A percentile compares a stretch with the other conserved stretches of the same genome.
These are phyloP conservation scores for Urosaurus nigricauda DNA, from an alignment of 2,797 vertebrate species.

Conservation along the genomic window DNA sequence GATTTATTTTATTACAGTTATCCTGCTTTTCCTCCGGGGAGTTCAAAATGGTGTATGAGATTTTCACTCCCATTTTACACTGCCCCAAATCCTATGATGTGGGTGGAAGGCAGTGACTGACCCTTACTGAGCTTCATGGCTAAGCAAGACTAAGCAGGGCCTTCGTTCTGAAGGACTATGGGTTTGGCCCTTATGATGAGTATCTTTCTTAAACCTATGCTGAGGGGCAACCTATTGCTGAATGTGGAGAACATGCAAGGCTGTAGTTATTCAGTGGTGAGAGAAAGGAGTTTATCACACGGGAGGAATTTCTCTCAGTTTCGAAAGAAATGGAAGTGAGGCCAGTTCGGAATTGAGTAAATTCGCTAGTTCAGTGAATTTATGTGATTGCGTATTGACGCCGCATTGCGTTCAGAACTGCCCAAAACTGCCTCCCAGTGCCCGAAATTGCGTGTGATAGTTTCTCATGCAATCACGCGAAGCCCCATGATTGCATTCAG, in stretches of 20 bases:
- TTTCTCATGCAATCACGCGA: too few relatives aligned
- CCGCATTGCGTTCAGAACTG: too few relatives aligned
- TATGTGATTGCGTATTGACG: too few relatives aligned
- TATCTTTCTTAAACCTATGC: too few relatives aligned
- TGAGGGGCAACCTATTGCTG: not conserved
- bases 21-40: not conserved
- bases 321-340: too few relatives aligned
- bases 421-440: too few relatives aligned
- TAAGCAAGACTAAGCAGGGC: not conserved
- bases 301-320: too few relatives aligned
- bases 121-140: not conserved
- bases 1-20: not conserved
- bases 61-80: not conserved
- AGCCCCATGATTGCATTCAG: too few relatives aligned
- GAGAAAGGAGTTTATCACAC: too few relatives aligned
- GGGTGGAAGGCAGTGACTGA: not conserved
- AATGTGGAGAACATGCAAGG: not conserved
- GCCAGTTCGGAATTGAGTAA: too few relatives aligned
- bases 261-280: not conserved
- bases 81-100: not conserved
- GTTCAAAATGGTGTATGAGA: not conserved
- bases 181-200: not conserved
- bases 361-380: too few relatives aligned
- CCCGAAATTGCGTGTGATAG: too few relatives aligned
- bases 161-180: not conserved